phyloP scores from a whole-genome alignment of 2,888 invertebrate genomes.

The Notocelia uddmanniana region DNA sequence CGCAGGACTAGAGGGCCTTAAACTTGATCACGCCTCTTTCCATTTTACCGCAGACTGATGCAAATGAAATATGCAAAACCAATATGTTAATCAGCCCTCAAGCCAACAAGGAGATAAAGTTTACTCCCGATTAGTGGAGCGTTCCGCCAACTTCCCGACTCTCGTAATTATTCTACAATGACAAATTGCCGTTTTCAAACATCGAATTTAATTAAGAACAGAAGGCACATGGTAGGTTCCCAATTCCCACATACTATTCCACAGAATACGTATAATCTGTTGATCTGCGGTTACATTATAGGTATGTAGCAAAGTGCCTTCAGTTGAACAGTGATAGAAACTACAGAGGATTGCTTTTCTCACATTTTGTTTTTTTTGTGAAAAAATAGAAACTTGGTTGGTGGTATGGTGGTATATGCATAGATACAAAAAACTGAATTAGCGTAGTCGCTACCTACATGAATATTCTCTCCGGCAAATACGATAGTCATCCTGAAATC shows the following conservation, averaged over 20 bases:
- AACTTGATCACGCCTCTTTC: too few species aligned
- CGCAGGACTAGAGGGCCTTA: too few species aligned
- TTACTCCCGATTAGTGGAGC: constrained; percentile 38
- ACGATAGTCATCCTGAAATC: too few species aligned
- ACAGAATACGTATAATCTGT: constrained; percentile 68
- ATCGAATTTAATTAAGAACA: constrained; percentile 69
- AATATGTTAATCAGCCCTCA: constrained; percentile 34
- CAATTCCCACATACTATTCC: constrained; percentile 74
- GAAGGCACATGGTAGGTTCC: constrained; percentile 60
- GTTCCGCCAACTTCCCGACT: constrained; percentile 29
- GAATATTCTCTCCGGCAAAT: not conserved
- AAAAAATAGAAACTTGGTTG: not conserved
- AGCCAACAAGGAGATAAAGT: constrained; percentile 33
- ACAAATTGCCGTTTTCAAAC: constrained; percentile 56
- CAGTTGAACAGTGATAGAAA: not conserved
- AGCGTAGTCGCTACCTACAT: not conserved
- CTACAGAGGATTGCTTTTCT: constrained; percentile 2
- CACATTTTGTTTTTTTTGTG: not conserved
- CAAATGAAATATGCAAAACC: constrained; percentile 26
- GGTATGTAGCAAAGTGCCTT: constrained; percentile 17
- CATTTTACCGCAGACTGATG: not conserved
- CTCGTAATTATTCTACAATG: constrained; percentile 51
- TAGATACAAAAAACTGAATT: not conserved
- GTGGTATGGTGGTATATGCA: not conserved
- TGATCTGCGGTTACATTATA: constrained; percentile 72